phyloP scores from a whole-genome alignment of 1,140 invertebrate species.

The Himalopsyche phryganea region DNA sequence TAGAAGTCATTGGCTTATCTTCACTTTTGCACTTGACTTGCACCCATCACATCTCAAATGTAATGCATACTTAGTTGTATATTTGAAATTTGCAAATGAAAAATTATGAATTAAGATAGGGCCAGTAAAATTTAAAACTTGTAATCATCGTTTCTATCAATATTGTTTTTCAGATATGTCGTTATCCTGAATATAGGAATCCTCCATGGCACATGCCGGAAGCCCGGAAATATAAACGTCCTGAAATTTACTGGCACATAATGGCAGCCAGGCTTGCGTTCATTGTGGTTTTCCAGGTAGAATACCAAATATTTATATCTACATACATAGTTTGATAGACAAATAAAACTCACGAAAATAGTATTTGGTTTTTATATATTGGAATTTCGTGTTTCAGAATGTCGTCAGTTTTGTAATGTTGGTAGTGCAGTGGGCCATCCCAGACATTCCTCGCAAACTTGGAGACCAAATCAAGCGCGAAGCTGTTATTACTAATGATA shows the following conservation, averaged over 20 bases:
- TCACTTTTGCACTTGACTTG: too few species aligned
- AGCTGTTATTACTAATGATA: conserved; percentile 79
- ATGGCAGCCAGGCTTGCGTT: conserved; percentile 85
- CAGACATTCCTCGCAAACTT: conserved; percentile 72
- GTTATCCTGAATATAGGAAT: conserved; percentile 70
- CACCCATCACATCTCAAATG: too few species aligned
- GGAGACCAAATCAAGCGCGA: conserved; percentile 77
- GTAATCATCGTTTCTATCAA: too few species aligned
- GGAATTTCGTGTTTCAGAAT: conserved; percentile 74
- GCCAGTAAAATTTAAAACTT: too few species aligned
- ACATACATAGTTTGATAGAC: too few species aligned
- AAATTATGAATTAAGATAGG: too few species aligned
- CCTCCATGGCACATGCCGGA: conserved; percentile 59
- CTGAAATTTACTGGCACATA: conserved; percentile 85
- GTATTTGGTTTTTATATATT: too few species aligned
- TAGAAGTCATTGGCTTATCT: too few species aligned
- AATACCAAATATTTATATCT: conserved; percentile 20
- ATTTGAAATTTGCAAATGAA: too few species aligned
- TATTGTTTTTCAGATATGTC: conserved; percentile 65
- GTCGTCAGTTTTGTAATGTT: conserved; percentile 73
- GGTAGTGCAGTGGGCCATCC: conserved; percentile 75
- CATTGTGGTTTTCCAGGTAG: conserved; percentile 89
- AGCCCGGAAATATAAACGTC: conserved; percentile 63
- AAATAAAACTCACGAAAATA: too few species aligned
- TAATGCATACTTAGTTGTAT: too few species aligned